Base-by-base conservation (phyloP, 2,113 vertebrate species). In the Anhinga anhinga region DNA sequence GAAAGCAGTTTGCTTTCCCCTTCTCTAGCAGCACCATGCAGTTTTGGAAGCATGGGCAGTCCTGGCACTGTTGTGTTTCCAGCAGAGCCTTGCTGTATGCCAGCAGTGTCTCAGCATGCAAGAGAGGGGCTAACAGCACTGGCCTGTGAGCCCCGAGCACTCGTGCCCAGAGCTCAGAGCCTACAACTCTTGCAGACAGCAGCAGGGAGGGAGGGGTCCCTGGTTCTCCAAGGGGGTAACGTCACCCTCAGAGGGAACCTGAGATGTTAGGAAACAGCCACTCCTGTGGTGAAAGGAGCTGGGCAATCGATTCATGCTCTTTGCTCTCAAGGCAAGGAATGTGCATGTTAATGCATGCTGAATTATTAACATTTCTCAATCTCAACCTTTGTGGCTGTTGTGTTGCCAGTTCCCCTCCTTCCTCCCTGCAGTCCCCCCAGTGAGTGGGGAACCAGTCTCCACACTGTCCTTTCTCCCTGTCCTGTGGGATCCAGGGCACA, bases 271-370 rank as follows among this genome's bases (percentile, higher is more conserved):
- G 88, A 95, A 94, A 80, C 83, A 84, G 88, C 82, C 78, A 20
- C 95, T 94, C 72, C 79, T 1, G 3, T 92, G 73, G 77, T 91
- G 73, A 97, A 84, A 94, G 84, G 93, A 94, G 88, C 77, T 15
- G 4, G 87, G 77, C 92, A 88, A 96, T 97, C 44, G 21, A 96
- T 97, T 94, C 27, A 50, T 91, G 96, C 93, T 97, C 95, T 96
- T 95, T 94, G 91, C 92, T 89, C 91, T 95, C 81, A 93, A 78
- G 95, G 81, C 93, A 93, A 90, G 95, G 94, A 96, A 94, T 90
- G 95, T 92, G 93, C 96, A 97, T 76, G 93, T 95, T 97, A 97
- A 95, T 97, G 98, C 95, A 95, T 98, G 97, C 72, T 98, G 66
- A 98, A 98, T 98, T 98, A 98, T 98, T 98, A 97, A 98, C 70